Conservation (phyloP, 2,113 vertebrate genomes). For the Agelaius tricolor region DNA sequence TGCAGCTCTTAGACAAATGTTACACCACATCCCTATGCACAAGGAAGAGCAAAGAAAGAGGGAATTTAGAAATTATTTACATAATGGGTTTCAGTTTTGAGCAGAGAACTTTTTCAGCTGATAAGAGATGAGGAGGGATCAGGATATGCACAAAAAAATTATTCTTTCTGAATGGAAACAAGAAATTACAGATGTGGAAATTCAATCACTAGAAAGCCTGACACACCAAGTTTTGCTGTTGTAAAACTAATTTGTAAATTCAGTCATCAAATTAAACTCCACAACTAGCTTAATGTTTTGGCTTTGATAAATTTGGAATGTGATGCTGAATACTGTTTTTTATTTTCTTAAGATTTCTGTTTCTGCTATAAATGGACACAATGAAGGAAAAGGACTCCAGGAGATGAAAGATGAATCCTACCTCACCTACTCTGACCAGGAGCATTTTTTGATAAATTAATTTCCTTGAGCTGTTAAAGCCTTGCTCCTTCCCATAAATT, state of each 20-base stretch:
- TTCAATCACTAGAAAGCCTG: neutral
- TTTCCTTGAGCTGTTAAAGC: neutral
- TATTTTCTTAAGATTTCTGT: neutral
- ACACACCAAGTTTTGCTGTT: neutral
- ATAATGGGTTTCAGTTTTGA: neutral
- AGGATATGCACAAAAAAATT: neutral
- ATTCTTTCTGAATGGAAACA: neutral
- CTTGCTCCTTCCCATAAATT: neutral
- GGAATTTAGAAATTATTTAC: neutral
- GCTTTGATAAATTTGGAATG: neutral
- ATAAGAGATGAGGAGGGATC: neutral
- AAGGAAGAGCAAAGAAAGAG: neutral
- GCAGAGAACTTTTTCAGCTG: neutral
- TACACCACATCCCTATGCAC: accelerated
- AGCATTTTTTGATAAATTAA: neutral
- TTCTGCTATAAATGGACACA: neutral
- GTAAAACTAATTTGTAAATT: neutral
- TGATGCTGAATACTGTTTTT: neutral
- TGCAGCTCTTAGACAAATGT: neutral
- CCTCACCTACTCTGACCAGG: neutral
- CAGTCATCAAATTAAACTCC: neutral
- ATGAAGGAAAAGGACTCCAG: neutral
- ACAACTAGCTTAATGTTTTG: neutral
- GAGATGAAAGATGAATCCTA: neutral
- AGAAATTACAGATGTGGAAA: neutral